Percentiles rank a stretch among this genome's conserved stretches.
phyloP scores from a whole-genome alignment of 2,888 invertebrate species.

The Meganola albula region DNA sequence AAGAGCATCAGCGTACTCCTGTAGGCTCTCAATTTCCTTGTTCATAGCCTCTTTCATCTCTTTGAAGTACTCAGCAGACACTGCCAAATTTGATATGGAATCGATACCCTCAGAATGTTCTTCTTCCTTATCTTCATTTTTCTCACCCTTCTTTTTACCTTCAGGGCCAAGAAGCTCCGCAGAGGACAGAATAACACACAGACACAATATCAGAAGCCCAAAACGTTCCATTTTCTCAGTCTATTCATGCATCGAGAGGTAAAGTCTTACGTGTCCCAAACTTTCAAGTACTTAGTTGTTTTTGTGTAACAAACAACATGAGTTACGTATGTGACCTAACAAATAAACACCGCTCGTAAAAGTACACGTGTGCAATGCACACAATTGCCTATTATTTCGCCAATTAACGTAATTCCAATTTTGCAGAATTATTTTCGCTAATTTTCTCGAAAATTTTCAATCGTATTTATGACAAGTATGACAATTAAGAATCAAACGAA shows the following conservation, averaged over 20 bases:
- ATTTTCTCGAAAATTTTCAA: conserved; percentile 12
- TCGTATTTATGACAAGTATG: too few relatives aligned
- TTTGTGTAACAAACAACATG: background rate
- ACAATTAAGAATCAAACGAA: too few relatives aligned
- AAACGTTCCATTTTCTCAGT: conserved; percentile 44
- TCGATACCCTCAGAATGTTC: conserved; percentile 29
- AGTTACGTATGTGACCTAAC: conserved; percentile 7
- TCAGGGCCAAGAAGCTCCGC: conserved; percentile 61
- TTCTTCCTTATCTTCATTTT: conserved; percentile 45
- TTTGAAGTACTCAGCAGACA: conserved; percentile 45
- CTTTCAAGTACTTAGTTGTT: conserved; percentile 3
- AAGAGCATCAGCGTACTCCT: conserved; percentile 56
- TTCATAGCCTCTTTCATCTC: conserved; percentile 51
- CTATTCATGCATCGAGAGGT: conserved; percentile 27
- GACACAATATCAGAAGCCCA: conserved; percentile 40
- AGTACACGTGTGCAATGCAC: conserved; percentile 22
- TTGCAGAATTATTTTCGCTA: conserved; percentile 8
- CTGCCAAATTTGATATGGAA: conserved; percentile 14
- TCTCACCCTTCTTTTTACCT: conserved; percentile 37
- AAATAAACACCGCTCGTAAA: conserved; percentile 19
- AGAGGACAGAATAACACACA: conserved; percentile 45
- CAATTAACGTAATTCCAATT: too few relatives aligned
- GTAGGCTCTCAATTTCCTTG: conserved; percentile 47
- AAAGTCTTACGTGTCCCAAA: conserved; percentile 63
- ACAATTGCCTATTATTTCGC: too few relatives aligned